phyloP scores from a whole-genome alignment of 1,140 invertebrate species.

The Cotesia typhae region DNA sequence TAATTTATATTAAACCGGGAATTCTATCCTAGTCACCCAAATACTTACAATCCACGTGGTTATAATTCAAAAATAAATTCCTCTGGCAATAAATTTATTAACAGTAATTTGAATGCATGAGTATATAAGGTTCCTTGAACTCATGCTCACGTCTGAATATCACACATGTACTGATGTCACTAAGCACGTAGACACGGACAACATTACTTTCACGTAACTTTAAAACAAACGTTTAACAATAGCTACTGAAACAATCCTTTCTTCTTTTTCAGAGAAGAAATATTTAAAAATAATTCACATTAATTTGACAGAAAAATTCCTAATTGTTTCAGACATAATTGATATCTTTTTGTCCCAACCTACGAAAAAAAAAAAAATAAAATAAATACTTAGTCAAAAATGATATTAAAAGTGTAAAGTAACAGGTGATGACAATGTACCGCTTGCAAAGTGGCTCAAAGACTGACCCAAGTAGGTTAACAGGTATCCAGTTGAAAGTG shows the following conservation, averaged over 20 bases:
- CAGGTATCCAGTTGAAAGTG: constrained; percentile 61
- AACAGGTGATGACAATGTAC: constrained; percentile 21
- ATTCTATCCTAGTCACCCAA: background rate
- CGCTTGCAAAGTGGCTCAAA: constrained; percentile 52
- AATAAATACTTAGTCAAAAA: constrained; percentile 11
- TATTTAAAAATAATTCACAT: too few species aligned
- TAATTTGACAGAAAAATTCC: too few species aligned
- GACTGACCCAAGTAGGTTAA: constrained; percentile 64
- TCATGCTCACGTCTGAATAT: constrained; percentile 9
- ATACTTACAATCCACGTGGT: constrained; percentile 6
- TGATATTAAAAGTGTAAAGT: too few species aligned
- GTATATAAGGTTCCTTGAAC: constrained; percentile 7
- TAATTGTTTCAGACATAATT: too few species aligned
- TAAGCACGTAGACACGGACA: background rate
- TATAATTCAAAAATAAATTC: background rate
- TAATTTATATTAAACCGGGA: too few species aligned
- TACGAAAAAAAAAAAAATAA: background rate
- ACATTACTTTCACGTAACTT: background rate
- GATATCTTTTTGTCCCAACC: too few species aligned
- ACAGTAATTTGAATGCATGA: constrained; percentile 13
- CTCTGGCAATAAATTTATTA: background rate
- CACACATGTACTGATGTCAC: constrained; percentile 2
- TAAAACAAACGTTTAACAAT: background rate
- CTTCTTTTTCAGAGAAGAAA: too few species aligned
- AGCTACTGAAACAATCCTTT: background rate